A percentile compares a stretch with the other conserved stretches of the same genome.
These are phyloP conservation scores for Agriotes lineatus DNA, from an alignment of 2,888 invertebrate species.

Conservation along the genomic window DNA sequence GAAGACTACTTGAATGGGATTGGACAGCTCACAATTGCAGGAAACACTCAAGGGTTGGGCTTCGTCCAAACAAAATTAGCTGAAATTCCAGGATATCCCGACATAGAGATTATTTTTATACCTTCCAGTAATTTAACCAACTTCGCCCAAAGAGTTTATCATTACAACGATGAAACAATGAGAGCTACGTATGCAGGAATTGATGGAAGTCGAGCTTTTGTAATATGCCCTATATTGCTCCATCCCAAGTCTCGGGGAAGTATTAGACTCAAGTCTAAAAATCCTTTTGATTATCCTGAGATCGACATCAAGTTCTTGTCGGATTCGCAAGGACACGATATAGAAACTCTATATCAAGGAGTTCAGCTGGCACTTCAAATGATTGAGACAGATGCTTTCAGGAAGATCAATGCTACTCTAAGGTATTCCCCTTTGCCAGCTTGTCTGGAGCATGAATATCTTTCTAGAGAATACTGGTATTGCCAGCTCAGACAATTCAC, in stretches of 20 bases:
- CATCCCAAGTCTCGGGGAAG: slow-evolving; percentile 54
- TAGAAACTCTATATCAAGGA: slow-evolving; percentile 72
- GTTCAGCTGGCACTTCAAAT: slow-evolving; percentile 62
- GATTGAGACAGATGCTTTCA: slow-evolving; percentile 70
- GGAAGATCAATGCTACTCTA: slow-evolving; percentile 69
- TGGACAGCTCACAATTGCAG: slow-evolving; percentile 50
- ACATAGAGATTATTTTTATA: slow-evolving; percentile 60
- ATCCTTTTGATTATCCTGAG: slow-evolving; percentile 54
- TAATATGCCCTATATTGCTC: slow-evolving; percentile 46
- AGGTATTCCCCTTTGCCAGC: slow-evolving; percentile 69
- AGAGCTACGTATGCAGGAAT: slow-evolving; percentile 61
- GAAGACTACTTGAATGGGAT: slow-evolving; percentile 45
- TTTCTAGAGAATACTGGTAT: slow-evolving; percentile 66
- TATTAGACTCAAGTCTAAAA: slow-evolving; percentile 51
- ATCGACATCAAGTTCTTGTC: slow-evolving; percentile 53
- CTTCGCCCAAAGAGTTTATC: slow-evolving; percentile 46
- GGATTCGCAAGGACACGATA: slow-evolving; percentile 71
- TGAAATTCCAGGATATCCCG: slow-evolving; percentile 49
- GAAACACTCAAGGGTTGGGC: slow-evolving; percentile 49
- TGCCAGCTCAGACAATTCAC: slow-evolving; percentile 66
- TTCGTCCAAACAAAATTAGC: slow-evolving; percentile 46
- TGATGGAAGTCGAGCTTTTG: slow-evolving; percentile 43
- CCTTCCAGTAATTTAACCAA: slow-evolving; percentile 64
- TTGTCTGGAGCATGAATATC: slow-evolving; percentile 62
- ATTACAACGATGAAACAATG: slow-evolving; percentile 50